Conservation (phyloP, 2,888 invertebrate genomes). For the Chironomus riparius region DNA sequence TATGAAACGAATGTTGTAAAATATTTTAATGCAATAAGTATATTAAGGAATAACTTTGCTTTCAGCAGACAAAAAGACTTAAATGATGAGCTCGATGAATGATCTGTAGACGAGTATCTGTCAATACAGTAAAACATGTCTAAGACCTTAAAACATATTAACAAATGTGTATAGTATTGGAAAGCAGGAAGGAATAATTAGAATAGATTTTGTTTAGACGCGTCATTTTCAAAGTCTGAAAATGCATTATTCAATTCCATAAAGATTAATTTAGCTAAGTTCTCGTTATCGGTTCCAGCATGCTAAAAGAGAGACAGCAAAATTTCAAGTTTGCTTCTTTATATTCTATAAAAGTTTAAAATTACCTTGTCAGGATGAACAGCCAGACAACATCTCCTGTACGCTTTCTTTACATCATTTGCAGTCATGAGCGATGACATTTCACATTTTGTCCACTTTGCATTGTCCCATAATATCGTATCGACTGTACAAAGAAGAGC, state of each 20-base stretch:
- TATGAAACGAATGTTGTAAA: too few species aligned
- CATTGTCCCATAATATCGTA: slow-evolving; percentile 85
- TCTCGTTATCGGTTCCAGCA: slow-evolving; percentile 85
- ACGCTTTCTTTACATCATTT: slow-evolving; percentile 91
- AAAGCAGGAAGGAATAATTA: slow-evolving; percentile 29
- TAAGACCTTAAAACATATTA: too few species aligned
- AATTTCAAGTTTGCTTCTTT: not conserved
- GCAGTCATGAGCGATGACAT: slow-evolving; percentile 91
- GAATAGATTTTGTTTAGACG: slow-evolving; percentile 69
- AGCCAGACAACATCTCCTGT: slow-evolving; percentile 89
- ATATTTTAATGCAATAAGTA: too few species aligned
- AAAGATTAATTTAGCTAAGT: slow-evolving; percentile 91
- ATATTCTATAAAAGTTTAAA: not conserved
- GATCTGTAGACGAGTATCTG: too few species aligned
- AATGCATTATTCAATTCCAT: slow-evolving; percentile 99
- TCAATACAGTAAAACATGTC: too few species aligned
- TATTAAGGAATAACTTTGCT: too few species aligned
- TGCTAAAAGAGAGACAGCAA: slow-evolving; percentile 55
- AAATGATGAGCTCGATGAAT: too few species aligned
- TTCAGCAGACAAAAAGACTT: too few species aligned
- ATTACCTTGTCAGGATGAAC: slow-evolving; percentile 97
- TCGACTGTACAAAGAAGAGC: slow-evolving; percentile 91
- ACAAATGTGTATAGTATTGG: too few species aligned
- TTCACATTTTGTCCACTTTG: slow-evolving; percentile 85
- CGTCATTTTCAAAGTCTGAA: slow-evolving; percentile 89